Evolutionary conservation across 2,113 vertebrate species (phyloP).

Genomic region (Oncorhynchus kisutch): DNA sequence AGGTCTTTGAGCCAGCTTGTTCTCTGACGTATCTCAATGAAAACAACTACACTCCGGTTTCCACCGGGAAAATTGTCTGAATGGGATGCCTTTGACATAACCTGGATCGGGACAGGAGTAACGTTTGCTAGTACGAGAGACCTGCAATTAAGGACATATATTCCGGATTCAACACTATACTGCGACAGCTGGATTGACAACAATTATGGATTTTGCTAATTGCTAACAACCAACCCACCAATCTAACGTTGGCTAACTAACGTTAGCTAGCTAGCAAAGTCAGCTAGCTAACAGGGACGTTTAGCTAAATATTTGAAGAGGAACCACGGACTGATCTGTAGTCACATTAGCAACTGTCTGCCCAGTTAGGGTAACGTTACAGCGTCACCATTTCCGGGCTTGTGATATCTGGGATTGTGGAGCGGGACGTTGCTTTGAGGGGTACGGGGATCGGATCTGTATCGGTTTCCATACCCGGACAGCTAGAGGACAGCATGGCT

Average conservation of each 20-base stretch:
- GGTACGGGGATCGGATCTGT: conserved; percentile 63
- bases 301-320: background rate
- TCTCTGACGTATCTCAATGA: too few relatives aligned
- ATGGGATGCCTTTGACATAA: too few relatives aligned
- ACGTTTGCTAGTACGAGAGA: too few relatives aligned
- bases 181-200: too few relatives aligned
- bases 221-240: background rate
- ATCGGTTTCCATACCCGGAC: conserved; percentile 61
- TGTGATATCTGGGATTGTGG: conserved; percentile 68
- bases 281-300: background rate
- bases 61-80: too few relatives aligned
- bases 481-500: conserved; percentile 60
- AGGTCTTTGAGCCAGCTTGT: too few relatives aligned
- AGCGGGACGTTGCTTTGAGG: conserved; percentile 69
- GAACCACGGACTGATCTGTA: background rate
- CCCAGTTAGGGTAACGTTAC: conserved; percentile 11
- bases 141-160: too few relatives aligned
- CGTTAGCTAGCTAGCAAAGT: too few relatives aligned
- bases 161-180: too few relatives aligned
- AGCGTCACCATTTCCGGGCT: conserved; percentile 56
- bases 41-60: too few relatives aligned
- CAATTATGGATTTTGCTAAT: background rate
- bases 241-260: too few relatives aligned
- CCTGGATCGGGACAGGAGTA: too few relatives aligned
- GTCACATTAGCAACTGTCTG: background rate